A percentile compares a stretch with the other conserved stretches of the same genome.
These are phyloP conservation scores for Beroe forskalii DNA, from an alignment of 37 sponge, comb jelly and placozoan genomes.

Conservation along the genomic window DNA sequence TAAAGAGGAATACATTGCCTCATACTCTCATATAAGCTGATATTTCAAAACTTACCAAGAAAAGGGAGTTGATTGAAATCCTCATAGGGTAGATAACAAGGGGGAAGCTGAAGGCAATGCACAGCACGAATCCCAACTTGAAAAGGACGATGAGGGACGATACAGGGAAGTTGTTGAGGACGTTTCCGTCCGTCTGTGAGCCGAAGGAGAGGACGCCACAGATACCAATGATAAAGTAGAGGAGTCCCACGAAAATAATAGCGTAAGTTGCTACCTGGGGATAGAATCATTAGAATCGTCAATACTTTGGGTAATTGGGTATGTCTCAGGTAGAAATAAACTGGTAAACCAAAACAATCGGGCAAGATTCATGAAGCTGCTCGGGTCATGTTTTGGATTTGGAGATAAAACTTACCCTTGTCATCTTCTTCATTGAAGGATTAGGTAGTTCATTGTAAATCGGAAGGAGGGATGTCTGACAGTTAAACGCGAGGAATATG, in stretches of 20 bases:
- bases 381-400: too few species aligned
- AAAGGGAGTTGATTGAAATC: constrained; percentile 54
- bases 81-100: constrained; percentile 28
- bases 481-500: constrained; percentile 16
- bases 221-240: constrained; percentile 35
- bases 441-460: constrained; percentile 58
- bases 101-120: constrained; percentile 54
- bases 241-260: constrained; percentile 20
- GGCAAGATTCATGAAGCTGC: too few species aligned
- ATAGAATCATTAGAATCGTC: too few species aligned
- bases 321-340: too few species aligned
- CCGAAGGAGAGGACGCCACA: constrained; percentile 45
- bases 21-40: too few species aligned
- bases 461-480: constrained; percentile 45
- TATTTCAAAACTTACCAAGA: constrained; percentile 38
- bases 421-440: constrained; percentile 41
- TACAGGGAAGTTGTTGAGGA: constrained; percentile 55
- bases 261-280: constrained; percentile 45
- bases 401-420: constrained; percentile 37
- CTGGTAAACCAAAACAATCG: too few species aligned
- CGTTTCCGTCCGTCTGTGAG: background rate
- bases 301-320: too few species aligned
- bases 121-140: constrained; percentile 1
- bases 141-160: constrained; percentile 10
- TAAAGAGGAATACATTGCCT: too few species aligned